These are phyloP conservation scores for Brotula barbata DNA, from an alignment of 2,797 vertebrate genomes.

Conservation along the genomic window DNA sequence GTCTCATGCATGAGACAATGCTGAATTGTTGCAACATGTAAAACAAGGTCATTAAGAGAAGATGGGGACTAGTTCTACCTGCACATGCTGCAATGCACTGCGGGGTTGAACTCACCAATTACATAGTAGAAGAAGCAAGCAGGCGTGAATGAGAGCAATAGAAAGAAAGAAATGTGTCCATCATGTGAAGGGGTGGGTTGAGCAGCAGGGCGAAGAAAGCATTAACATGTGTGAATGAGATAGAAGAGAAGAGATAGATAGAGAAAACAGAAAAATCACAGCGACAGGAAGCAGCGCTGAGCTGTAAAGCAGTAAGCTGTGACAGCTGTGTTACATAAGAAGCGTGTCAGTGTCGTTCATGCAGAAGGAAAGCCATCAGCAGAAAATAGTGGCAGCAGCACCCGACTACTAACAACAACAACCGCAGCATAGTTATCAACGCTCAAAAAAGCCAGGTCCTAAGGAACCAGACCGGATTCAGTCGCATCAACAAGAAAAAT, in stretches of 20 bases:
- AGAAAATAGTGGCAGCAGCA: slow-evolving; percentile 12
- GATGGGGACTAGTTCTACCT: slow-evolving; percentile 38
- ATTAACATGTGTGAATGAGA: slow-evolving; percentile 52
- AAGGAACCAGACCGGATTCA: slow-evolving; percentile 30
- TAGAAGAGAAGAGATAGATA: slow-evolving; percentile 69
- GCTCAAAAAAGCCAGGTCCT: slow-evolving; percentile 5
- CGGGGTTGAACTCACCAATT: slow-evolving; percentile 90
- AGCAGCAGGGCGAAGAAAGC: slow-evolving; percentile 54
- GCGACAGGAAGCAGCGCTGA: slow-evolving; percentile 81
- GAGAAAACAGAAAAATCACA: slow-evolving; percentile 65
- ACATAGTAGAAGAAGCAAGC: slow-evolving; percentile 91
- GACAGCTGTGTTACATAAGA: slow-evolving; percentile 62
- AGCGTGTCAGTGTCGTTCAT: slow-evolving; percentile 58
- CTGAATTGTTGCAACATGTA: slow-evolving; percentile 50
- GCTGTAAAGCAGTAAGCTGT: slow-evolving; percentile 78
- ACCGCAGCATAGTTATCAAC: background rate
- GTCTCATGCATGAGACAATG: slow-evolving; percentile 62
- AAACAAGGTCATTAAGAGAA: background rate
- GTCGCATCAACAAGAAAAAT: slow-evolving; percentile 22
- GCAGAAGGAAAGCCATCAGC: slow-evolving; percentile 62
- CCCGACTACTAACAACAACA: background rate
- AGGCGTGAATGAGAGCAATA: slow-evolving; percentile 48
- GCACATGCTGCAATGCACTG: slow-evolving; percentile 69
- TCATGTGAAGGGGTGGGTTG: slow-evolving; percentile 44
- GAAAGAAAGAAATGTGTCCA: slow-evolving; percentile 7